Conservation (phyloP, 1,140 invertebrate genomes). For the Halictus rubicundus region DNA sequence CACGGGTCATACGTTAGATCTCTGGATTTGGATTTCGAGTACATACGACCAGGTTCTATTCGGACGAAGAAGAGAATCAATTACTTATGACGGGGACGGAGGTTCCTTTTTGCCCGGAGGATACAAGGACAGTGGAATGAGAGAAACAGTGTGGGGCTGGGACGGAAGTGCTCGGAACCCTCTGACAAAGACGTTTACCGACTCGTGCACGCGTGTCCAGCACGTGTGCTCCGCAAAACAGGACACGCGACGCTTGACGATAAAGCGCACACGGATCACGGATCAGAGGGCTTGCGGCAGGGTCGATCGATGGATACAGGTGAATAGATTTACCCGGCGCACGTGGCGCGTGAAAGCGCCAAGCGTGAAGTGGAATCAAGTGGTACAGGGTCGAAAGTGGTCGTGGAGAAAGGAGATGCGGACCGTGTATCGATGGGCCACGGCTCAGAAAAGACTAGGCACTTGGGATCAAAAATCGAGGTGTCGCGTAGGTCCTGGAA, state of each 20-base stretch:
- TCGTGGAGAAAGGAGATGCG: slow-evolving; percentile 21
- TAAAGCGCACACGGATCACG: slow-evolving; percentile 60
- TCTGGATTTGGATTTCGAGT: no score
- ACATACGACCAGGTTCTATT: no score
- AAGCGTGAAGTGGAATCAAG: slow-evolving; percentile 51
- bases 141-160: no score
- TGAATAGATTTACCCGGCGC: slow-evolving; percentile 37
- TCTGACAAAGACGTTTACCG: not conserved
- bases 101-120: no score
- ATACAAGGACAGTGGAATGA: no score
- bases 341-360: slow-evolving; percentile 29
- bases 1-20: no score
- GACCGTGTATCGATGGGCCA: not conserved
- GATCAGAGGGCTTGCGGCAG: slow-evolving; percentile 47
- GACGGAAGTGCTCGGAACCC: no score
- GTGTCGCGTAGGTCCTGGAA: not conserved
- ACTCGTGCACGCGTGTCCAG: not conserved
- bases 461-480: not conserved
- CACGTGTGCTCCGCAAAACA: slow-evolving; percentile 12
- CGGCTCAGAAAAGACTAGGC: not conserved
- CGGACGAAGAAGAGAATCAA: no score
- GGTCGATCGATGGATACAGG: slow-evolving; percentile 47
- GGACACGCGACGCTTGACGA: slow-evolving; percentile 47
- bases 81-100: no score
- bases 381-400: slow-evolving; percentile 48